Evolutionary conservation across 1,140 invertebrate genomes (phyloP).

Genomic region (Calycopis cecrops): DNA sequence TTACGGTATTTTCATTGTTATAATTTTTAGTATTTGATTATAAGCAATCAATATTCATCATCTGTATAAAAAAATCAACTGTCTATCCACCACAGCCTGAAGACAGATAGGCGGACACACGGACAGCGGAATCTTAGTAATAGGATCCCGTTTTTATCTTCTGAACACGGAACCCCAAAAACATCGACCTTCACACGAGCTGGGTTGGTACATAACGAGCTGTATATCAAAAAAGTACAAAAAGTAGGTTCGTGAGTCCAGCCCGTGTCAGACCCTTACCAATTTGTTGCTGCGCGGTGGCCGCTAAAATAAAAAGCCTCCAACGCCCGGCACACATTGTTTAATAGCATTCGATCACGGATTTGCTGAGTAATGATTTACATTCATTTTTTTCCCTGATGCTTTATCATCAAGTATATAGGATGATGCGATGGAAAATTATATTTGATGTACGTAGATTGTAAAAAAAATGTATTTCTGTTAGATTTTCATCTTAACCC

Average conservation of each 20-base stretch:
- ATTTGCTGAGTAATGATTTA: constrained; percentile 18
- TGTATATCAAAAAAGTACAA: constrained; percentile 30
- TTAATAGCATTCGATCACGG: constrained; percentile 28
- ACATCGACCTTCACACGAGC: constrained; percentile 17
- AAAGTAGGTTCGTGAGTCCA: constrained; percentile 37
- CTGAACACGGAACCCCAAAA: no score
- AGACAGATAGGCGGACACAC: no score
- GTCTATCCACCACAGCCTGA: no score
- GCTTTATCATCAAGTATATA: no score
- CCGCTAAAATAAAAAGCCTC: constrained; percentile 40
- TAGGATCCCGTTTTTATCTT: no score
- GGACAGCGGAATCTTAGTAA: no score
- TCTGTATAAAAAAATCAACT: no score
- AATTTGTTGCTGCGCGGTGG: constrained; percentile 49
- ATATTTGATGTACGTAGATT: no score
- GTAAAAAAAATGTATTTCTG: neutral
- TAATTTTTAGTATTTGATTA: no score
- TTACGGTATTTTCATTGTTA: no score
- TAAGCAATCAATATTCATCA: no score
- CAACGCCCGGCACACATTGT: constrained; percentile 20
- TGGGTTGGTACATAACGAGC: constrained; percentile 14
- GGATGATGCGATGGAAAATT: no score
- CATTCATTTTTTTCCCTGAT: neutral
- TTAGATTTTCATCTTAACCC: constrained; percentile 1
- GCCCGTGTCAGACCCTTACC: constrained; percentile 43